A percentile compares a stretch with the other conserved stretches of the same genome.
These are phyloP conservation scores for Apotomis betuletana DNA, from an alignment of 2,888 invertebrate species.

Conservation along the genomic window DNA sequence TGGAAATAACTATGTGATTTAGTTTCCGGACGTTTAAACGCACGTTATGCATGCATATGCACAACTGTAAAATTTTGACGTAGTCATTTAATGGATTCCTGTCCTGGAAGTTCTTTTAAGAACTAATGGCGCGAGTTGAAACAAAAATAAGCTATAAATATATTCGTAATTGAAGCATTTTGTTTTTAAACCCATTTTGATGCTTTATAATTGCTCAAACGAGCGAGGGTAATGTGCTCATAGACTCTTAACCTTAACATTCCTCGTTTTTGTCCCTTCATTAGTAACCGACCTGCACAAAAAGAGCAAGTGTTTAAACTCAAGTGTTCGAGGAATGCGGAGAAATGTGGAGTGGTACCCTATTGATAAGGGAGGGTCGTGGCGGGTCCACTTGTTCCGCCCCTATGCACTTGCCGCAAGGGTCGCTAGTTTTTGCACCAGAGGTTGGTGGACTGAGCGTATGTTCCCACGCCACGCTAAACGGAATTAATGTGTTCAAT, in stretches of 20 bases:
- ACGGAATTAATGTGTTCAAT: constrained; percentile 63
- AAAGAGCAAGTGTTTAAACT: constrained; percentile 43
- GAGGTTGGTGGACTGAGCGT: constrained; percentile 62
- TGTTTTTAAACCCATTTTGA: constrained; percentile 2
- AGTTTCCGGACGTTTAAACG: constrained; percentile 29
- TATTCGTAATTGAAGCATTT: neutral
- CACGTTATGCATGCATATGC: constrained; percentile 20
- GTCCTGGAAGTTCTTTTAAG: neutral
- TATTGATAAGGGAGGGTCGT: constrained; percentile 42
- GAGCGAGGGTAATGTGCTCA: constrained; percentile 19
- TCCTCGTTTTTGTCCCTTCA: constrained; percentile 25
- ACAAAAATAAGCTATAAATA: neutral
- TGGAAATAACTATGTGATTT: constrained; percentile 18
- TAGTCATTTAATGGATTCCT: neutral
- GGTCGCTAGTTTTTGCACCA: constrained; percentile 80
- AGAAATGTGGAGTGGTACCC: constrained; percentile 46
- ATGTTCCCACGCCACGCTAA: constrained; percentile 72
- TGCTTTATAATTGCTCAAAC: constrained; percentile 7
- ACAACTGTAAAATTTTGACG: constrained; percentile 3
- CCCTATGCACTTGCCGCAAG: constrained; percentile 79
- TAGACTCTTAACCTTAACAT: constrained; percentile 32
- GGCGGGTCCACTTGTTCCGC: constrained; percentile 75
- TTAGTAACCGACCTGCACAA: constrained; percentile 34
- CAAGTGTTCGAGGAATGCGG: constrained; percentile 45
- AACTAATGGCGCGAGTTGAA: neutral